phyloP scores from a whole-genome alignment of 2,797 vertebrate genomes.

The Protosalanx chinensis region DNA sequence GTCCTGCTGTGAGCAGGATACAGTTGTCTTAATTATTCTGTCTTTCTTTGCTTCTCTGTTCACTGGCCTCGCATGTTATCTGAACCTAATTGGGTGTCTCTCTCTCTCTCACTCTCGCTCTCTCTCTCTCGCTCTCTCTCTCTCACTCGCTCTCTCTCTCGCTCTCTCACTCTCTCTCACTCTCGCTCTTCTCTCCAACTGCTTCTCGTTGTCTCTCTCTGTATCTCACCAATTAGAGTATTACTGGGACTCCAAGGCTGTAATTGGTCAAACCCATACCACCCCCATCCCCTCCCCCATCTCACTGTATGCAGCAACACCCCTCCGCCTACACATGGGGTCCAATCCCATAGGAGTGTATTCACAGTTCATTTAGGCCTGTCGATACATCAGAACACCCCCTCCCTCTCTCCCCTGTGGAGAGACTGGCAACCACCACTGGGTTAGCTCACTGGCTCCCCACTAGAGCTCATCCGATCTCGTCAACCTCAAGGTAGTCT shows the following conservation, averaged over 20 bases:
- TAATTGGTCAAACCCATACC: background rate
- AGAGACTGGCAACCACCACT: too few relatives aligned
- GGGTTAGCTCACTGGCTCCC: too few relatives aligned
- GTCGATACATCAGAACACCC: background rate
- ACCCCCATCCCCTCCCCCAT: background rate
- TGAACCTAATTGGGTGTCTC: background rate
- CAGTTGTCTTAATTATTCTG: background rate
- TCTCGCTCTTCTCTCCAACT: too few relatives aligned
- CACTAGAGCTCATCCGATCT: too few relatives aligned
- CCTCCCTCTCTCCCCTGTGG: too few relatives aligned
- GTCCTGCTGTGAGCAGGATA: background rate
- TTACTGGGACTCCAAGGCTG: background rate
- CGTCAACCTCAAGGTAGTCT: too few relatives aligned
- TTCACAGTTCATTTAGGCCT: background rate
- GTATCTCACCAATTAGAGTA: background rate
- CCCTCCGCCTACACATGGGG: background rate
- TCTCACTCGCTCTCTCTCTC: background rate
- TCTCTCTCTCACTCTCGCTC: background rate
- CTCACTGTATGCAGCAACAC: background rate
- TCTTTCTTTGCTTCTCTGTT: background rate
- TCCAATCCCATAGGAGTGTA: background rate
- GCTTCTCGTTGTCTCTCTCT: too few relatives aligned
- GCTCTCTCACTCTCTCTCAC: background rate
- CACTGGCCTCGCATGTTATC: background rate
- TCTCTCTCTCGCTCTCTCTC: background rate